These are phyloP conservation scores for Trichonephila clavipes DNA, from an alignment of 1,140 invertebrate species.

Conservation along the genomic window DNA sequence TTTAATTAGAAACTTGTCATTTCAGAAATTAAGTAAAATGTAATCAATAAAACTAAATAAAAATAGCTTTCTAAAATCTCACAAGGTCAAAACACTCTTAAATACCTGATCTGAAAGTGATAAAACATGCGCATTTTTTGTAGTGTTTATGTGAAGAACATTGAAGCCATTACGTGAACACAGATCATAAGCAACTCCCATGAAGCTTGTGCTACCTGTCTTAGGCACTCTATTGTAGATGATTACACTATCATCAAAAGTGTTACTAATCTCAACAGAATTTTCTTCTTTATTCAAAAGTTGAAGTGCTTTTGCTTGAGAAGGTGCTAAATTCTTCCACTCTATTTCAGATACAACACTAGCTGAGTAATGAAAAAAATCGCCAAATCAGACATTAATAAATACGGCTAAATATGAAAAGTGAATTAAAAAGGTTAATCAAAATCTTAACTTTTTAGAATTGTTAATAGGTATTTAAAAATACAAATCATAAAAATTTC, in stretches of 20 bases:
- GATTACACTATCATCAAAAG: conserved; percentile 85
- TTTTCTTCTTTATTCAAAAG: conserved; percentile 46
- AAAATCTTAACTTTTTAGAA: too few species aligned
- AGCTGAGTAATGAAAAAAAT: conserved; percentile 35
- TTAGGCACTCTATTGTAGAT: conserved; percentile 99
- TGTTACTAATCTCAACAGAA: conserved; percentile 12
- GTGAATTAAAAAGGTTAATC: not conserved
- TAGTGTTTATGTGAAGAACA: conserved; percentile 97
- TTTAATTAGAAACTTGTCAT: too few species aligned
- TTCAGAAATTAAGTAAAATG: too few species aligned
- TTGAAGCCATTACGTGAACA: conserved; percentile 95
- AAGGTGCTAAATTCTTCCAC: conserved; percentile 50
- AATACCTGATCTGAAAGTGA: conserved; percentile 93
- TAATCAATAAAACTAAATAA: too few species aligned
- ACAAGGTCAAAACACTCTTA: not conserved
- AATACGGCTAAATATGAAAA: not conserved
- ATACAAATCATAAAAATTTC: too few species aligned
- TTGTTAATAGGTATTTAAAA: too few species aligned
- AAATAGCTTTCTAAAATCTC: too few species aligned
- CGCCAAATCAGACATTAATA: not conserved
- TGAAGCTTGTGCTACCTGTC: conserved; percentile 99
- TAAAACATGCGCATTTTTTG: conserved; percentile 95
- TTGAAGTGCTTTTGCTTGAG: conserved; percentile 58
- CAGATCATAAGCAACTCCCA: conserved; percentile 97
- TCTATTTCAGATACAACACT: conserved; percentile 57